Base-by-base conservation (phyloP, 2,113 vertebrate species). In the Paracanthobrama guichenoti region DNA sequence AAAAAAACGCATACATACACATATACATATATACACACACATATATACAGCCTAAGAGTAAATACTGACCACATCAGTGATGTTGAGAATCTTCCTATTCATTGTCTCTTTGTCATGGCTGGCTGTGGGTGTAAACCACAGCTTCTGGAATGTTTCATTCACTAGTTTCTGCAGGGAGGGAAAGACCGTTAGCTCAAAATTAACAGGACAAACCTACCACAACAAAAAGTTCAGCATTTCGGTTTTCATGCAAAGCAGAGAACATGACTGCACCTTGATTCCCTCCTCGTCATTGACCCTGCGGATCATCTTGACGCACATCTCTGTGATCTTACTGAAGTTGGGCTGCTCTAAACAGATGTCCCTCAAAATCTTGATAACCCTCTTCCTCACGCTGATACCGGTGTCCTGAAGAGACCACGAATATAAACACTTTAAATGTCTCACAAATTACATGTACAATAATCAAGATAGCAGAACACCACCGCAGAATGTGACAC, bases 271-370 rank as follows among this genome's bases (percentile, higher is more conserved):
- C 94, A 98, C 98, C 97, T 99, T 99, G 94, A 99, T 99, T 87
- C 98, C 98, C 87, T 99, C 98, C 90, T 99, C 98, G 42, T 99
- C 98, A 88, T 99, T 99, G 88, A 99, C 98, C 91, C 98, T 95
- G 84, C 98, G 97, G 92, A 99, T 99, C 98, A 99, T 99, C 95
- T 97, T 97, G 84, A 99, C 98, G 89, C 98, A 99, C 98, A 99
- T 99, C 92, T 99, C 98, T 20, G 98, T 99, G 79, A 99, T 95
- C 94, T 98, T 98, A 90, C 95, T 96, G 94, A 98, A 99, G 3
- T 95, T 97, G 0, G 97, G 98, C 87, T 99, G 98, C 88, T 98
- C 98, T 92, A 99, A 96, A 91, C 98, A 99, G 89, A 99, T 99
- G 89, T 99, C 97, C 89, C 97, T 93, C 88, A 99, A 94, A 90